Evolutionary conservation across 2,113 vertebrate species (phyloP), one percentile per base, ranked within the genome.

Genomic region (Nycticebus coucang): DNA sequence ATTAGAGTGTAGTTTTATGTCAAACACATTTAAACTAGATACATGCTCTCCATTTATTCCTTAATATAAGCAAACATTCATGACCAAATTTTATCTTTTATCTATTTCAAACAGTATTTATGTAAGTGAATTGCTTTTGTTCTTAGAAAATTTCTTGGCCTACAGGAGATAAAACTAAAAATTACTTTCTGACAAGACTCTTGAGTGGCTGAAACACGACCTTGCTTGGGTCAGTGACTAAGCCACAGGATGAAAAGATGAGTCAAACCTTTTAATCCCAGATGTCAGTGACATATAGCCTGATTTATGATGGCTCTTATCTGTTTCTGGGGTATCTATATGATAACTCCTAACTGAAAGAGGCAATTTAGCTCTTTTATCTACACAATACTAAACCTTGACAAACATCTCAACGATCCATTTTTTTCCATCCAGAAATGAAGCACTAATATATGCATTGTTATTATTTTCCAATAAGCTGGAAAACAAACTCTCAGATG

Each of bases 1-100:
- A 74, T 80, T 79, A 74, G 33, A 72, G 30, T 83, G 11, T 68
- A 84, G 41, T 94, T 87, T 94, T 94, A 93, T 91, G 75, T 87
- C 33, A 94, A 95, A 62, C 8, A 83, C 24, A 78, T 82, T 89
- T 87, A 77, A 90, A 66, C 8, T 71, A 91, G 66, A 91, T 87
- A 69, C 18, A 85, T 53, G 12, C 87, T 83, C 5, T 90, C 41
- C 41, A 59, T 45, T 81, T 91, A 89, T 75, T 74, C 81, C n/a
- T 93, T 57, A 81, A 85, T 60, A 71, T 41, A 87, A 88, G 35
- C 50, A 95, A 81, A 90, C 92, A 60, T 24, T 17, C 55, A 91
- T 50, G 15, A 79, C 50, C 12, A 80, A 50, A n/a, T 77, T 87
- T 94, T 87, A 82, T 50, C 66, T 87, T 94, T 87, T 60, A 57